phyloP scores from a whole-genome alignment of 1,140 invertebrate genomes.

The Papilio polyxenes region DNA sequence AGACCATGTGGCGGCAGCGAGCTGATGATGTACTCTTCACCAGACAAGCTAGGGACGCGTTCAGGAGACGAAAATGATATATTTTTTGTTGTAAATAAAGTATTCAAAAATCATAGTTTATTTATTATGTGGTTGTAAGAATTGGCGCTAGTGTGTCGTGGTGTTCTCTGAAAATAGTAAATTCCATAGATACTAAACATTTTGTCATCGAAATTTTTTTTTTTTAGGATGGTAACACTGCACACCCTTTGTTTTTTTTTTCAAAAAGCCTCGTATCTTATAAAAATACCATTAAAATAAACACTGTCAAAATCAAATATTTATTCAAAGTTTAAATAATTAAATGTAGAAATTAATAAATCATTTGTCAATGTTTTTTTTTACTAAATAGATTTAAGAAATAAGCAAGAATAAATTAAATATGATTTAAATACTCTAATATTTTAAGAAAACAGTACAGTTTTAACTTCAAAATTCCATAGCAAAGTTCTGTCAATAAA shows the following conservation, averaged over 20 bases:
- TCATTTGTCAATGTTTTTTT: background rate
- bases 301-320: background rate
- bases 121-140: background rate
- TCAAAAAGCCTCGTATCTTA: too few species aligned
- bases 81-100: background rate
- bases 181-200: conserved; percentile 1
- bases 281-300: background rate
- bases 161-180: background rate
- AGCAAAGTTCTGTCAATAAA: background rate
- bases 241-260: background rate
- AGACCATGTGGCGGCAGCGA: conserved; percentile 49
- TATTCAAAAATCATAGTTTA: too few species aligned
- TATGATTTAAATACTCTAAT: background rate
- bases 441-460: background rate
- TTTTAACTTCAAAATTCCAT: background rate
- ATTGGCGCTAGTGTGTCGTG: background rate
- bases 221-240: too few species aligned
- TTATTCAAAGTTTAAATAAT: background rate
- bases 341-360: background rate
- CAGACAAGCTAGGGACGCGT: conserved; percentile 59
- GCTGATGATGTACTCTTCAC: conserved; percentile 68
- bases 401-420: background rate
- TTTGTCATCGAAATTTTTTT: background rate
- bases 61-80: conserved; percentile 58
- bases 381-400: conserved; percentile 4